These are phyloP conservation scores for Neosalanx taihuensis DNA, from an alignment of 2,797 vertebrate species.

Conservation along the genomic window DNA sequence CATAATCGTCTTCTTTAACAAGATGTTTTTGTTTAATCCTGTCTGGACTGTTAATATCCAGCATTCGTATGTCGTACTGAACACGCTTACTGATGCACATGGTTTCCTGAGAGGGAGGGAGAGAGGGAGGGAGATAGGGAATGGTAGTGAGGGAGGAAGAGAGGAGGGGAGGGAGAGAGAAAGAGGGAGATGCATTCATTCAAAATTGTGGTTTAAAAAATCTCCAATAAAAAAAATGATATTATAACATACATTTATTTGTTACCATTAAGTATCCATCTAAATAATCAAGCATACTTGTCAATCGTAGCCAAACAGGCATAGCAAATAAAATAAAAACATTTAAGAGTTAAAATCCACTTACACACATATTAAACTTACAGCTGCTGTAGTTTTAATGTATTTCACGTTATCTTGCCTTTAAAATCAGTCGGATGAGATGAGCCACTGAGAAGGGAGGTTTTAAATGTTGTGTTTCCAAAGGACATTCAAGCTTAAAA, in stretches of 20 bases:
- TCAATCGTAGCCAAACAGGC: no score
- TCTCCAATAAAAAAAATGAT: no score
- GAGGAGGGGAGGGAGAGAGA: not conserved
- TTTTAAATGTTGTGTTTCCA: not conserved
- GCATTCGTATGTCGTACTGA: conserved; percentile 16
- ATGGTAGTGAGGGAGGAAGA: not conserved
- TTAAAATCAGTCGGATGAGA: not conserved
- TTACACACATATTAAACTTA: no score
- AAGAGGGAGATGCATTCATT: no score
- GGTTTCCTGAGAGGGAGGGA: conserved; percentile 1
- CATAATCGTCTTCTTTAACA: not conserved
- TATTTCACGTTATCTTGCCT: no score
- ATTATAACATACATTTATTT: no score
- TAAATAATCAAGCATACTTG: no score
- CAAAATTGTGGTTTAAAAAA: no score
- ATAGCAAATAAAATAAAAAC: no score
- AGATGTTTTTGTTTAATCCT: not conserved
- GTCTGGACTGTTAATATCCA: not conserved
- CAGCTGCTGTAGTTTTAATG: no score
- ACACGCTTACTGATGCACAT: conserved; percentile 24
- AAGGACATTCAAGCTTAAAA: conserved; percentile 3
- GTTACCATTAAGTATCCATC: no score
- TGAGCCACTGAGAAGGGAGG: not conserved
- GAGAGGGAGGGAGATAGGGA: not conserved
- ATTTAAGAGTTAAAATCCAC: no score